Evolutionary conservation across 2,797 vertebrate species (phyloP), one percentile per base, ranked within the genome.

Genomic region (Hypotaenidia okinawae): DNA sequence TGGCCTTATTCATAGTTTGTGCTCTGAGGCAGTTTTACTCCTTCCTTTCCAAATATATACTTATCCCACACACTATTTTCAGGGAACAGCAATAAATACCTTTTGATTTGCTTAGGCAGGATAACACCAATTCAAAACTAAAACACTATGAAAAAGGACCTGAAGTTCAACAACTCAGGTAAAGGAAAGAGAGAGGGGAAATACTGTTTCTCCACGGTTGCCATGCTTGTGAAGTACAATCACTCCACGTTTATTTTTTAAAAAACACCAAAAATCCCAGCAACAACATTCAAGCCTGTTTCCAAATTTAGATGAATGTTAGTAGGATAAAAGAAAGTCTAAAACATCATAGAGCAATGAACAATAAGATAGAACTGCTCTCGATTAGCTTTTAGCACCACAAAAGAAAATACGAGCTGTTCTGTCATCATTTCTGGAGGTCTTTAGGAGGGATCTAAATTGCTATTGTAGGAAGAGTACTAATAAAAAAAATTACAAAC

Each of bases 381-480:
- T 54, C 2, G 0, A 74, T 82, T 84, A 94, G 5, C 33, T 87
- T 69, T 77, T 80, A 80, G 18, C 45, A 77, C 16, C 41, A 80
- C 28, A 57, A 67, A 83, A 80, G 27, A 57, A 87, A 80, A 73
- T 12, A 84, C 19, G 41, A 85, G 25, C 75, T 87, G 58, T 94
- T 87, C 84, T 93, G 84, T 85, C 84, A 93, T 91, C 51, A 54
- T 97, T 93, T 93, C 72, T 92, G 58, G 54, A 95, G 24, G 66
- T 95, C 68, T 94, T 93, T 55, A 66, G 37, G 32, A 95, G 19
- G 39, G 6, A 87, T 87, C 35, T 59, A 87, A 93, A 78, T 75
- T 85, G 39, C 66, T 78, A 5, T 61, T 90, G 75, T 83, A 75
- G 47, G 66, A 95, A 96, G 39, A 87, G 37, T 28, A 27, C 49